These are phyloP conservation scores for Drosophila dunni DNA, from an alignment of 1,140 invertebrate genomes.

Conservation along the genomic window DNA sequence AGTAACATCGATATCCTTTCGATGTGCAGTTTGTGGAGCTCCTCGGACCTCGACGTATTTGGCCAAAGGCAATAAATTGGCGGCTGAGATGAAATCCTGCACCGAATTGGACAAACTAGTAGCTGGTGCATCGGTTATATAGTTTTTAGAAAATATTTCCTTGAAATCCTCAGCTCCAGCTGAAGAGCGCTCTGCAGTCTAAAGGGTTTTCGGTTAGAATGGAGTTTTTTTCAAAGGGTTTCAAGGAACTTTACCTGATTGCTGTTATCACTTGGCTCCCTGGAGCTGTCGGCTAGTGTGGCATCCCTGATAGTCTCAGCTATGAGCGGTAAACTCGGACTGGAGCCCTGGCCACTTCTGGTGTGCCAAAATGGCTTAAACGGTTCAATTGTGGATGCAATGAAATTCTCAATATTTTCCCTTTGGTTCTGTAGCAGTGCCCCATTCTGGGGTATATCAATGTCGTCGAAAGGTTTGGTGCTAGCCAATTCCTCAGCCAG, in stretches of 20 bases:
- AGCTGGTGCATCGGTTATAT: background rate
- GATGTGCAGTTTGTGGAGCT: background rate
- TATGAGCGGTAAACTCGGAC: background rate
- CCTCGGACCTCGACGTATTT: background rate
- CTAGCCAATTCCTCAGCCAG: background rate
- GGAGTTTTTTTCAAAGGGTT: background rate
- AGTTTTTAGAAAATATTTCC: background rate
- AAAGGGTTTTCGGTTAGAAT: background rate
- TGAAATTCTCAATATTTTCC: background rate
- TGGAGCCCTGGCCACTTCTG: background rate
- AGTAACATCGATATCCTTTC: background rate
- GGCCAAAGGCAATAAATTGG: background rate
- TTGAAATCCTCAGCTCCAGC: background rate
- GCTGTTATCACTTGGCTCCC: background rate
- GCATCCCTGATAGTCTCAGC: background rate
- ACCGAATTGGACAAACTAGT: background rate
- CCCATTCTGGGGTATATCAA: background rate
- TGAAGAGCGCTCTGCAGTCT: background rate
- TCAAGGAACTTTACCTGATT: background rate
- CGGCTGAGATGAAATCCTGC: background rate
- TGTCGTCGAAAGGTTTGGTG: background rate
- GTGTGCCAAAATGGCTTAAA: background rate
- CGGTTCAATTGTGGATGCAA: constrained; percentile 5
- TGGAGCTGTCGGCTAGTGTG: too few relatives aligned
- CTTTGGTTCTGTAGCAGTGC: background rate